Percentiles rank a stretch among this genome's conserved stretches.
phyloP scores from a whole-genome alignment of 2,888 invertebrate genomes.

The Spicauda simplicius region DNA sequence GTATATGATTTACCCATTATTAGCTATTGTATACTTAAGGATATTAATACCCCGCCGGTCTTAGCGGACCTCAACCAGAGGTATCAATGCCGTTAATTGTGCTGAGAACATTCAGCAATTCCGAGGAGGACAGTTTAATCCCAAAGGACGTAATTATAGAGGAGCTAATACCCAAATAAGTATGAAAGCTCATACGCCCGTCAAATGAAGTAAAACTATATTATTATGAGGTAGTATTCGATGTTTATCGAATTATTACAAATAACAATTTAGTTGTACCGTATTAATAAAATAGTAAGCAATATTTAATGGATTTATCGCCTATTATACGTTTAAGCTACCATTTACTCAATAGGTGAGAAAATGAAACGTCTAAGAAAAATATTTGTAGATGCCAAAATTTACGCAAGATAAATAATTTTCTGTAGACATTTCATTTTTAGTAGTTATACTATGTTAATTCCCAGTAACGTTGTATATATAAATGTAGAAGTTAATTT shows the following conservation, averaged over 20 bases:
- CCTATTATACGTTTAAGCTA: conserved; percentile 27
- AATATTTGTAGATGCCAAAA: conserved; percentile 34
- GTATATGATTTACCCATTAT: background rate
- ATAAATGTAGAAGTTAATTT: conserved; percentile 24
- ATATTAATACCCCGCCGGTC: conserved; percentile 2
- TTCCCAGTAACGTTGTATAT: conserved; percentile 24
- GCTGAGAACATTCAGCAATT: conserved; percentile 1
- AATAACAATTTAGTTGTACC: background rate
- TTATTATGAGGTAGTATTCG: background rate
- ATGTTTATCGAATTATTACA: conserved; percentile 1
- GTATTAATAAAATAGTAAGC: conserved; percentile 3
- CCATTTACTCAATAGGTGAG: conserved; percentile 14
- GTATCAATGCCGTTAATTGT: background rate
- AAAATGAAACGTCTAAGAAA: conserved; percentile 37
- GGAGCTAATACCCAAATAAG: conserved; percentile 11
- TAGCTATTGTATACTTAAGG: background rate
- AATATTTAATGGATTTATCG: conserved; percentile 18
- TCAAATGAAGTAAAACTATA: background rate
- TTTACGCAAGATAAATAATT: conserved; percentile 36
- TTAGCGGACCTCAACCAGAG: background rate
- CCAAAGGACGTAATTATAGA: conserved; percentile 17
- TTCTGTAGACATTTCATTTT: conserved; percentile 33
- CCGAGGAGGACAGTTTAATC: conserved; percentile 4
- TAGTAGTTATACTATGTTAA: conserved; percentile 16
- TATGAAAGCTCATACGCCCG: background rate